These are phyloP conservation scores for Pseudopleuronectes americanus DNA, from an alignment of 2,797 vertebrate genomes.

Conservation along the genomic window DNA sequence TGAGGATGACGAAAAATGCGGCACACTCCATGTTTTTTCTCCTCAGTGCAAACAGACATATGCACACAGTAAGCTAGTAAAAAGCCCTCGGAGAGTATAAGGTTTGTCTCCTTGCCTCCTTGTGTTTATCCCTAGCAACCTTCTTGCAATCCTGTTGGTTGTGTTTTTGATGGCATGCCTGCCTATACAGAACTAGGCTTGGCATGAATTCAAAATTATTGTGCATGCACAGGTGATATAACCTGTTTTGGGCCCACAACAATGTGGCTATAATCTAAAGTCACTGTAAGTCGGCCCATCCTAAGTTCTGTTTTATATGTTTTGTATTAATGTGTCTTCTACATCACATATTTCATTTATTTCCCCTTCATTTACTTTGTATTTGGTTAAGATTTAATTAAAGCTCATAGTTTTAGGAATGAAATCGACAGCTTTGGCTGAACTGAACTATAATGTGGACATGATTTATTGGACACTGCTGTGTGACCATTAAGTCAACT, in stretches of 20 bases:
- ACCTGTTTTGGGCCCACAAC: background rate
- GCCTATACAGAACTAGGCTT: slow-evolving; percentile 2
- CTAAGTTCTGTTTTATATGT: too few species aligned
- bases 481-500: too few species aligned
- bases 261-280: background rate
- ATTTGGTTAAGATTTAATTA: background rate
- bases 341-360: background rate
- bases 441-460: background rate
- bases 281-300: background rate
- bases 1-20: slow-evolving; percentile 32
- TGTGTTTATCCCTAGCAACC: background rate
- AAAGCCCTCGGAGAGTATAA: slow-evolving; percentile 37
- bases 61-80: slow-evolving; percentile 19
- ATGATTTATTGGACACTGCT: background rate
- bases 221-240: slow-evolving; percentile 1
- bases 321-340: background rate
- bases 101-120: slow-evolving; percentile 19
- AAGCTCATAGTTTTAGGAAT: background rate
- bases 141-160: background rate
- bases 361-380: background rate
- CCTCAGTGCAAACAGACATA: slow-evolving; percentile 35
- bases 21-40: slow-evolving; percentile 29
- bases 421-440: background rate
- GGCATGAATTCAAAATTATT: slow-evolving; percentile 14
- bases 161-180: slow-evolving; percentile 3